phyloP scores from a whole-genome alignment of 2,797 vertebrate genomes.

The Mormyrops boulengeri region DNA sequence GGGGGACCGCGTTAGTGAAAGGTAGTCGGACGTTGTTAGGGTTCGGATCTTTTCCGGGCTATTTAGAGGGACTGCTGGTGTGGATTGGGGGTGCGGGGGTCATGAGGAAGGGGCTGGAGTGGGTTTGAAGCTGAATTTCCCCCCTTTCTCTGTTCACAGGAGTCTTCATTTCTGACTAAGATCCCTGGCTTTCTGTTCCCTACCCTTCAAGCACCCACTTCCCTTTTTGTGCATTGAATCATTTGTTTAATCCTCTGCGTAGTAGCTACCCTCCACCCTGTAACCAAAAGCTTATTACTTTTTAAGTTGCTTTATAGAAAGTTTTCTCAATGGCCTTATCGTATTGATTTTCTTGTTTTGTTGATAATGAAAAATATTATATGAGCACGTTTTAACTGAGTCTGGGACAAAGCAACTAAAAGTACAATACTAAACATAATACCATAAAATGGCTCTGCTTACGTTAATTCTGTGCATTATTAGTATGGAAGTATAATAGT shows the following conservation, averaged over 20 bases:
- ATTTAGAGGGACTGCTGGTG: not conserved
- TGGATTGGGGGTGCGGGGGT: not conserved
- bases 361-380: not conserved
- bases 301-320: not conserved
- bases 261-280: not conserved
- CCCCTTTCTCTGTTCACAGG: not conserved
- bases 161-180: not conserved
- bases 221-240: not conserved
- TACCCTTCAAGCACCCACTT: not conserved
- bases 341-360: not conserved
- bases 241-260: not conserved
- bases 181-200: not conserved
- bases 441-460: not conserved
- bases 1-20: not conserved
- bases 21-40: not conserved
- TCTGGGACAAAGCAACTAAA: not conserved
- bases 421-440: not conserved
- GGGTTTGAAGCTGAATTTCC: not conserved
- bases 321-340: not conserved
- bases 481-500: not conserved
- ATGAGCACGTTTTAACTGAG: not conserved
- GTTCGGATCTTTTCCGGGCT: not conserved
- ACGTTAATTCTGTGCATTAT: not conserved
- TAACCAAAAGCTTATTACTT: not conserved
- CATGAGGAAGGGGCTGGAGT: not conserved